phyloP scores from a whole-genome alignment of 2,888 invertebrate genomes.

The Cosmia pyralina region DNA sequence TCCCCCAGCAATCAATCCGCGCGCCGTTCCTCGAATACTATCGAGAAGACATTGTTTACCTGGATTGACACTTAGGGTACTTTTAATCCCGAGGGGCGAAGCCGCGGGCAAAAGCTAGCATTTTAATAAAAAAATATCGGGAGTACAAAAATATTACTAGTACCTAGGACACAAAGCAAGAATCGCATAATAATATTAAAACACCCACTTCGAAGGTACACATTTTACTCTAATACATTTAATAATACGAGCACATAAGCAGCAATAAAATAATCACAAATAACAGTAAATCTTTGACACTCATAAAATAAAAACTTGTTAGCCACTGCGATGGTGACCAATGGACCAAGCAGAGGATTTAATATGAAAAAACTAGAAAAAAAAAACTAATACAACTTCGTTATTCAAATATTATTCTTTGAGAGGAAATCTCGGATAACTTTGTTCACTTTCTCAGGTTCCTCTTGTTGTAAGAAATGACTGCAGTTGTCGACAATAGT shows the following conservation, averaged over 20 bases:
- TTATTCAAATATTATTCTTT: slow-evolving; percentile 75
- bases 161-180: slow-evolving; percentile 14
- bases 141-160: not conserved
- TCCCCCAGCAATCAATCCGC: too few relatives aligned
- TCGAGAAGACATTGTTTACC: too few relatives aligned
- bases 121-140: slow-evolving; percentile 9
- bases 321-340: not conserved
- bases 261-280: too few relatives aligned
- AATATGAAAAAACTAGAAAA: not conserved
- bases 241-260: slow-evolving; percentile 17
- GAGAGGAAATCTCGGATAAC: slow-evolving; percentile 86
- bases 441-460: slow-evolving; percentile 87
- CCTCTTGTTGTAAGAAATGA: slow-evolving; percentile 90
- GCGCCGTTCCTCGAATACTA: too few relatives aligned
- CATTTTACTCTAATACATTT: slow-evolving; percentile 21
- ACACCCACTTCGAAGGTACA: slow-evolving; percentile 44
- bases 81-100: too few relatives aligned
- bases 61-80: too few relatives aligned
- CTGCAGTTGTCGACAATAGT: slow-evolving; percentile 82
- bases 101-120: too few relatives aligned
- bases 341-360: too few relatives aligned
- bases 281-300: not conserved
- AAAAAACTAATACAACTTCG: not conserved
- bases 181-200: slow-evolving; percentile 21
- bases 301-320: not conserved